A percentile compares a stretch with the other conserved stretches of the same genome.
phyloP scores from a whole-genome alignment of 1,140 invertebrate species.

The Drosophila burlai region DNA sequence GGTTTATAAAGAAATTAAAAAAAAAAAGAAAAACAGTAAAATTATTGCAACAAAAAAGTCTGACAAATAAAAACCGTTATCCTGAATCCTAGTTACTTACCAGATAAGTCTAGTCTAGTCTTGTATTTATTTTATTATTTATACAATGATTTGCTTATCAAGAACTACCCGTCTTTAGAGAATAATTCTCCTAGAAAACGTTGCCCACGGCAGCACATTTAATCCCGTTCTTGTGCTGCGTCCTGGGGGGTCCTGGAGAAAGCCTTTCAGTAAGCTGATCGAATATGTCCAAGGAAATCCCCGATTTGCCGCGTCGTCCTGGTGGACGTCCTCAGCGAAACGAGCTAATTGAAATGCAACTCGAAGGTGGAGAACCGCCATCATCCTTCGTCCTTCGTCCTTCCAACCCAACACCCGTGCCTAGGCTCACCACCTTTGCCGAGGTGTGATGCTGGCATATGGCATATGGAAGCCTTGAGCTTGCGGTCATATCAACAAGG shows the following conservation, averaged over 20 bases:
- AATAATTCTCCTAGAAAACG: not conserved
- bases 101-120: not conserved
- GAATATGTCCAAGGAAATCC: constrained; percentile 15
- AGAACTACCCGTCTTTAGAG: too few relatives aligned
- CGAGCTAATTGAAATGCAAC: constrained; percentile 54
- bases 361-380: constrained; percentile 7
- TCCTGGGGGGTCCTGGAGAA: not conserved
- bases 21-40: not conserved
- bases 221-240: not conserved
- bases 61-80: too few relatives aligned
- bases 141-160: too few relatives aligned
- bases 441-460: constrained; percentile 45
- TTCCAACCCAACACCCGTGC: too few relatives aligned
- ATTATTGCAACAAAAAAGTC: not conserved
- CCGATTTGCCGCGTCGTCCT: constrained; percentile 5
- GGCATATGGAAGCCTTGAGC: constrained; percentile 45
- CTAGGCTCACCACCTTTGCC: not conserved
- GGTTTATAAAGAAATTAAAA: not conserved
- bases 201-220: not conserved
- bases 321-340: constrained; percentile 8
- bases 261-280: constrained; percentile 9
- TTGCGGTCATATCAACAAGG: constrained; percentile 54
- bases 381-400: not conserved
- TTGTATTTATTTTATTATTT: too few relatives aligned
- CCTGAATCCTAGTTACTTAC: not conserved